Conservation (phyloP, 1,140 invertebrate species). For the Anastatus disparis region DNA sequence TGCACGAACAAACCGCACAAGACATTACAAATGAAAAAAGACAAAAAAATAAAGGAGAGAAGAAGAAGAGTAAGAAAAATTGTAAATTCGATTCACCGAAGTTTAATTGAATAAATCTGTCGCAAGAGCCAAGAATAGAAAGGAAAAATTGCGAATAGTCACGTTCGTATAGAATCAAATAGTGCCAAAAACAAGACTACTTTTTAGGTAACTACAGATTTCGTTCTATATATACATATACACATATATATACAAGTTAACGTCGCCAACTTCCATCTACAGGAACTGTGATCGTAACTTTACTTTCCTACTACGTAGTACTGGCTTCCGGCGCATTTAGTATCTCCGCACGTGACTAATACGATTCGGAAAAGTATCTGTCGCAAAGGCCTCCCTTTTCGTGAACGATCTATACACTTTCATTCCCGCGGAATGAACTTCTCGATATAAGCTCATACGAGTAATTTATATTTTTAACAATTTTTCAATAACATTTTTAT, state of each 20-base stretch:
- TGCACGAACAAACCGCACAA: no score
- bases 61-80: no score
- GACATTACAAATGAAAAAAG: no score
- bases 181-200: constrained; percentile 23
- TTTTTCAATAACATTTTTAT: no score
- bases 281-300: not conserved
- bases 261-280: constrained; percentile 4
- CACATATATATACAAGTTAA: constrained; percentile 24
- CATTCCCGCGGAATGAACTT: no score
- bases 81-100: not conserved
- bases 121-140: not conserved
- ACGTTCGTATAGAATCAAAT: not conserved
- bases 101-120: constrained; percentile 31
- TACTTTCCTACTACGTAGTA: not conserved
- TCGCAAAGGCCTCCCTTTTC: no score
- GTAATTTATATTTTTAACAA: no score
- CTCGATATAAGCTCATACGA: no score
- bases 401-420: no score
- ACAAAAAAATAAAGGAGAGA: no score
- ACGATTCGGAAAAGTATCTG: constrained; percentile 21
- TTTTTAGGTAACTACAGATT: not conserved
- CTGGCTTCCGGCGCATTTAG: constrained; percentile 18
- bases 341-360: constrained; percentile 25
- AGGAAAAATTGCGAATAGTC: constrained; percentile 15
- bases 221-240: no score